Evolutionary conservation across 2,888 invertebrate genomes (phyloP), one percentile per base, ranked within the genome.

Genomic region (Lithosia quadra): DNA sequence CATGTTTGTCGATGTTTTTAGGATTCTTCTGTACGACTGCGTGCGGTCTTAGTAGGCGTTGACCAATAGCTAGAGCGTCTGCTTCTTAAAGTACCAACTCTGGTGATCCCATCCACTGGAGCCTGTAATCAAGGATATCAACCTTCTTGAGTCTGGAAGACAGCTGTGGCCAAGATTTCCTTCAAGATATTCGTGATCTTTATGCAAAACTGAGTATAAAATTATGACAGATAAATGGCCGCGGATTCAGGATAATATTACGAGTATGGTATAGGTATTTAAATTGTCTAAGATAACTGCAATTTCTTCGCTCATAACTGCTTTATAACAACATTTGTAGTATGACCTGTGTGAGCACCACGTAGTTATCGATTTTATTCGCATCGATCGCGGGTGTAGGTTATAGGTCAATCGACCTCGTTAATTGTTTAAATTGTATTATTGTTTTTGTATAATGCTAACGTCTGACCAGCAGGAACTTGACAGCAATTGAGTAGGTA

Each of bases 351-450:
- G n/a, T n/a, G 49, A 49, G n/a, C n/a, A n/a, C 49, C 18, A 49
- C 49, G n/a, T 18, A 24, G 24, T n/a, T 43, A 65, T 58, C 24
- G 65, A 65, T 65, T 65, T 58, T 18, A 65, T 65, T 58, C n/a
- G 22, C 15, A 49, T 43, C 58, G 65, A 57, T 57, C 55, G 15
- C 18, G n/a, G n/a, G 13, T 24, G 24, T 67, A 39, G 59, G 59
- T 60, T 59, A 61, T 60, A 57, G 57, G 61, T 57, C 64, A 71
- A 59, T 60, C 33, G 36, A 43, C 49, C 13, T 49, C 36, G 57
- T 18, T 66, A 58, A 36, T 64, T 33, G 60, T 21, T 28, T 55
- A 55, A 68, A 58, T 63, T 59, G 57, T 57, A 39, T 13, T 64
- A n/a, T n/a, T 34, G 18, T 56, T 24, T 36, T 24, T 24, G 34